Percentiles rank a stretch among this genome's conserved stretches.
These are phyloP conservation scores for Zaprionus camerounensis DNA, from an alignment of 1,140 invertebrate species.

Conservation along the genomic window DNA sequence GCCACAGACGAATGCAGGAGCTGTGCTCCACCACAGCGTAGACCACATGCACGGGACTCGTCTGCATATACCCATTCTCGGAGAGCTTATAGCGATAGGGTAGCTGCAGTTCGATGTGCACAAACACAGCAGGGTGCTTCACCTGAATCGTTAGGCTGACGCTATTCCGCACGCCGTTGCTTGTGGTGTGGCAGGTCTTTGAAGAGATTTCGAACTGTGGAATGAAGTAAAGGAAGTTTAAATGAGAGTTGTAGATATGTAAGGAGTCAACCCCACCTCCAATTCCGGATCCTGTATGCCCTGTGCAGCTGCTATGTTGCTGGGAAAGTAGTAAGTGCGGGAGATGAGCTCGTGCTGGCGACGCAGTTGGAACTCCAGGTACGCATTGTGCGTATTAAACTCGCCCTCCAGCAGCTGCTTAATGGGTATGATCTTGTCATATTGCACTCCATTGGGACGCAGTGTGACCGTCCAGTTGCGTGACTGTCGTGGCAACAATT, in stretches of 20 bases:
- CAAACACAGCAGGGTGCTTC: conserved; percentile 71
- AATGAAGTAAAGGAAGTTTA: background rate
- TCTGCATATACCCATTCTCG: conserved; percentile 83
- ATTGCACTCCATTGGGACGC: conserved; percentile 74
- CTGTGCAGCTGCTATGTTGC: conserved; percentile 51
- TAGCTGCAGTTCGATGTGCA: conserved; percentile 80
- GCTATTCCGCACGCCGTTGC: conserved; percentile 84
- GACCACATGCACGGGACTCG: conserved; percentile 64
- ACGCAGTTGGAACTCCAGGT: conserved; percentile 66
- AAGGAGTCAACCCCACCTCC: conserved; percentile 40
- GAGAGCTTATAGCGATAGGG: conserved; percentile 72
- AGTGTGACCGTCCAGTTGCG: conserved; percentile 61
- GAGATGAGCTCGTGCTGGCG: conserved; percentile 47
- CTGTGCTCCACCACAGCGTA: conserved; percentile 56
- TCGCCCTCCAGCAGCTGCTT: conserved; percentile 46
- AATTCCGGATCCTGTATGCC: conserved; percentile 67
- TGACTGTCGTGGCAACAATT: conserved; percentile 56
- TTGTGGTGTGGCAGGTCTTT: conserved; percentile 43
- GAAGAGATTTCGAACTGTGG: conserved; percentile 62
- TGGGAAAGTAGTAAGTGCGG: conserved; percentile 72
- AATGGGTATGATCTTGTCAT: conserved; percentile 69
- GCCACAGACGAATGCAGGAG: conserved; percentile 54
- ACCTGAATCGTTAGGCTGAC: conserved; percentile 69
- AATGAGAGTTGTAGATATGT: too few species aligned
- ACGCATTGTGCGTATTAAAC: conserved; percentile 60